Percentiles rank a stretch among this genome's conserved stretches.
Conservation (phyloP, 2,797 vertebrate genomes). For the Melanotaenia pygmaea region DNA sequence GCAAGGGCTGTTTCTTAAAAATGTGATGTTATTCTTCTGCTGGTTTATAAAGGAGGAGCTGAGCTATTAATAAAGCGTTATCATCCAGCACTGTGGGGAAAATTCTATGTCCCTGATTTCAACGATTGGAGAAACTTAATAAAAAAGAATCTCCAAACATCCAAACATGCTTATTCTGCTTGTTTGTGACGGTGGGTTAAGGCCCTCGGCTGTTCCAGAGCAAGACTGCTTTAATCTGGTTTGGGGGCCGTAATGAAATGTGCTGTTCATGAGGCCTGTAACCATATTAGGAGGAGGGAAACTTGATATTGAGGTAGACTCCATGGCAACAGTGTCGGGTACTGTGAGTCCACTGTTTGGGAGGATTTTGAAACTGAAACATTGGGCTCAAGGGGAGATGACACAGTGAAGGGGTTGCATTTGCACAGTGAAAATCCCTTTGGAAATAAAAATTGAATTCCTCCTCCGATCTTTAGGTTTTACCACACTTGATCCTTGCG, state of each 20-base stretch:
- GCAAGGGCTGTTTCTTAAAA: constrained; percentile 21
- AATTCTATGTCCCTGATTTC: constrained; percentile 20
- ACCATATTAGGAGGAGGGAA: constrained; percentile 72
- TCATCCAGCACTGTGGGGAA: constrained; percentile 28
- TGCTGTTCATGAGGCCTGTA: constrained; percentile 74
- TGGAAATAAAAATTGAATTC: constrained; percentile 64
- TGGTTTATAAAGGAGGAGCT: constrained; percentile 12
- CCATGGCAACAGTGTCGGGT: constrained; percentile 69
- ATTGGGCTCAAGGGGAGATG: constrained; percentile 62
- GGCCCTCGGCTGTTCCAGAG: constrained; percentile 58
- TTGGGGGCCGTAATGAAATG: constrained; percentile 78
- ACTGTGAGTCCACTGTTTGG: constrained; percentile 61
- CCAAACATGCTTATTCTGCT: constrained; percentile 25
- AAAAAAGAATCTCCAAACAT: constrained; percentile 41
- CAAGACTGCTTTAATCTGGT: constrained; percentile 75
- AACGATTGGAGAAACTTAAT: constrained; percentile 38
- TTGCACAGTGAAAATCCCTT: constrained; percentile 61
- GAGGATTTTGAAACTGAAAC: constrained; percentile 71
- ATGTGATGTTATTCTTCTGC: constrained; percentile 30
- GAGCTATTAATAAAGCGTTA: constrained; percentile 40
- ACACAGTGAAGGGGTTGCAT: constrained; percentile 44
- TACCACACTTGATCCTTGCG: constrained; percentile 17
- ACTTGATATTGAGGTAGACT: constrained; percentile 72
- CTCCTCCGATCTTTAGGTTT: constrained; percentile 58
- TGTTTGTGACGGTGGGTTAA: constrained; percentile 61